These are phyloP conservation scores for Sturnira hondurensis DNA, from an alignment of 2,113 vertebrate genomes.

Conservation along the genomic window DNA sequence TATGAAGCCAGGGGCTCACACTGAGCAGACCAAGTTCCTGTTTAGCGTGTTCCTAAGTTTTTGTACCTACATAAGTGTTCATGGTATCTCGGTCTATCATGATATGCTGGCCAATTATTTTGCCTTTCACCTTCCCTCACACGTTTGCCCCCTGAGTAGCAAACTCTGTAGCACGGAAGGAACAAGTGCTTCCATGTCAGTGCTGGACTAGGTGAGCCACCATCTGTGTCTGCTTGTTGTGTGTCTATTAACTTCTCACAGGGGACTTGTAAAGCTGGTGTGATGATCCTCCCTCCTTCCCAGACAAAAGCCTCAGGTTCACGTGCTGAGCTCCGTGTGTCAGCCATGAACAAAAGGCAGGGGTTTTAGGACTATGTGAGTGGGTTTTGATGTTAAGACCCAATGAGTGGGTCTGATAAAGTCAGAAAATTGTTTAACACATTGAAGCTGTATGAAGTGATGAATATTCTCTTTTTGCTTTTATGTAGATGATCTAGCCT, in stretches of 20 bases:
- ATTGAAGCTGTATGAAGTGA: not conserved
- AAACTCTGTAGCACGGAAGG: not conserved
- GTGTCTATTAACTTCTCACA: not conserved
- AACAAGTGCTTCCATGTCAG: not conserved
- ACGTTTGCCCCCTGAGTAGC: not conserved
- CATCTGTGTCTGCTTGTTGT: not conserved
- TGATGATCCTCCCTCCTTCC: not conserved
- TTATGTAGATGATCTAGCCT: not conserved
- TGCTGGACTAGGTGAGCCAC: not conserved
- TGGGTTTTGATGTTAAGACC: not conserved
- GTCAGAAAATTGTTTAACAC: not conserved
- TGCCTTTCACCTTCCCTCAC: not conserved
- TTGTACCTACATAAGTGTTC: not conserved
- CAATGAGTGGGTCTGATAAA: not conserved
- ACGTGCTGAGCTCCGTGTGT: not conserved
- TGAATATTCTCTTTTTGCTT: not conserved
- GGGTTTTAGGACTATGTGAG: not conserved
- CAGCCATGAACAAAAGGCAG: not conserved
- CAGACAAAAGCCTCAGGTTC: not conserved
- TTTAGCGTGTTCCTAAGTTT: not conserved
- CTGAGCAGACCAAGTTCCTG: not conserved
- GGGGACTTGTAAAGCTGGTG: not conserved
- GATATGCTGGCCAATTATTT: not conserved
- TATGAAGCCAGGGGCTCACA: not conserved
- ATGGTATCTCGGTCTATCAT: not conserved